A percentile compares a stretch with the other conserved stretches of the same genome.
Evolutionary conservation across 2,797 vertebrate genomes (phyloP).

Genomic region (Tokudaia tokunoshimensis): DNA sequence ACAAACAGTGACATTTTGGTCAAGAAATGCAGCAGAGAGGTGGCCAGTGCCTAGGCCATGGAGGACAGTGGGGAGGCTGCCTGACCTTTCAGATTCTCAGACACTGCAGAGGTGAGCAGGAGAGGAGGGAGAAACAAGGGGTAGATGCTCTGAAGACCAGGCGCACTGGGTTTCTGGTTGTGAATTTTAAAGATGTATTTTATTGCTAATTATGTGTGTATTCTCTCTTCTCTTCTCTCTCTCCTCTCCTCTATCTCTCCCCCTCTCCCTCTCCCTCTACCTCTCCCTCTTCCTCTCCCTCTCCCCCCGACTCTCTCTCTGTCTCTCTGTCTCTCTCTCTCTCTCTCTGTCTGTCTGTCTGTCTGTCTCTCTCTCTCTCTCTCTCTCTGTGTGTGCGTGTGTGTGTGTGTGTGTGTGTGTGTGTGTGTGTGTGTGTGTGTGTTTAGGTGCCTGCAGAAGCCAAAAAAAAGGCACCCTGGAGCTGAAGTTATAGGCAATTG

Average conservation of each 20-base stretch:
- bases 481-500: not conserved
- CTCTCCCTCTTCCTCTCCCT: not conserved
- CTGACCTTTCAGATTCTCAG: not conserved
- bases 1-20: not conserved
- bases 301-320: not conserved
- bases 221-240: not conserved
- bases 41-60: not conserved
- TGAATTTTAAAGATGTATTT: not conserved
- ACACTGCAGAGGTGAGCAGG: not conserved
- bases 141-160: not conserved
- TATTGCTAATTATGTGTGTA: not conserved
- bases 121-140: not conserved
- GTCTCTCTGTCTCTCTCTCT: not conserved
- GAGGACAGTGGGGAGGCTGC: not conserved
- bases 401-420: not conserved
- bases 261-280: too few relatives aligned
- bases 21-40: not conserved
- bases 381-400: not conserved
- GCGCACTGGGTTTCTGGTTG: too few relatives aligned
- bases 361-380: not conserved
- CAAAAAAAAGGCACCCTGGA: not conserved
- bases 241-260: too few relatives aligned
- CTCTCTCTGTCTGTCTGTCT: not conserved
- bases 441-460: not conserved
- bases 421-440: not conserved